phyloP scores from a whole-genome alignment of 2,797 vertebrate species.

The Leptoclinus maculatus region DNA sequence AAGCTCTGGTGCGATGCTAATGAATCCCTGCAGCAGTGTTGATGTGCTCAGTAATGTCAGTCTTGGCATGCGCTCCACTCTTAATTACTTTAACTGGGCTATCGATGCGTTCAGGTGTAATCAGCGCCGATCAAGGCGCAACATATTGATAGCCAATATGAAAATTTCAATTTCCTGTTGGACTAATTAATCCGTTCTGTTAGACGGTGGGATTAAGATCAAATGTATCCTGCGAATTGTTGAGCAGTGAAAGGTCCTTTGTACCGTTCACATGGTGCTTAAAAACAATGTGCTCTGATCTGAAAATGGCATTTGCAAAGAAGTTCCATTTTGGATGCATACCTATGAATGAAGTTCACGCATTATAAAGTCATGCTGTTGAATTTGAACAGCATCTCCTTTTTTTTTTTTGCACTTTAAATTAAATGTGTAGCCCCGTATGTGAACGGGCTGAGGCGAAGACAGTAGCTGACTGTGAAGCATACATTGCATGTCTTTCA shows the following conservation, averaged over 20 bases:
- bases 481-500: conserved; percentile 1
- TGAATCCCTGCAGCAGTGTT: conserved; percentile 38
- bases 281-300: not conserved
- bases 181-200: conserved; percentile 19
- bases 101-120: conserved; percentile 68
- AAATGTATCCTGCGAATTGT: conserved; percentile 5
- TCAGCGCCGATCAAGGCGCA: conserved; percentile 36
- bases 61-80: conserved; percentile 36
- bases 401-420: not conserved
- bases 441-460: not conserved
- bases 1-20: conserved; percentile 33
- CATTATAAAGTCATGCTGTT: not conserved
- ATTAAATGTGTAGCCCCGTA: not conserved
- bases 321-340: conserved; percentile 43
- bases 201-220: conserved; percentile 4
- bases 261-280: not conserved
- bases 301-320: conserved; percentile 9
- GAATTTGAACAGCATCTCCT: not conserved
- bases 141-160: conserved; percentile 50
- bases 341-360: conserved; percentile 39
- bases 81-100: conserved; percentile 67
- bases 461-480: not conserved
- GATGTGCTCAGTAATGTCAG: conserved; percentile 33
- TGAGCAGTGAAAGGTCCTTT: not conserved
- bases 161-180: conserved; percentile 10